phyloP scores from a whole-genome alignment of 2,888 invertebrate species.

The Drosophila monieri region DNA sequence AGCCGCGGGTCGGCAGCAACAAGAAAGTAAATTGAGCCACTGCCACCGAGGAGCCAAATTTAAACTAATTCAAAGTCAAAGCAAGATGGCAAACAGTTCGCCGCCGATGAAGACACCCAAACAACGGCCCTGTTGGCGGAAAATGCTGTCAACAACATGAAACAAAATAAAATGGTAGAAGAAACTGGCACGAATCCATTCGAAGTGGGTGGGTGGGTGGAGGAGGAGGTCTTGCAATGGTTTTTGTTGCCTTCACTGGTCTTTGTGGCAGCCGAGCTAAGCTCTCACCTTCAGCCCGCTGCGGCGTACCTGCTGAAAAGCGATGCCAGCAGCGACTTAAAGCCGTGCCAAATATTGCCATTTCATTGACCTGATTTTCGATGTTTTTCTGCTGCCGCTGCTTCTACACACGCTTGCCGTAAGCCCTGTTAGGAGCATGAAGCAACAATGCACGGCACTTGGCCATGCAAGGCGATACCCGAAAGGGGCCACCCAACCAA shows the following conservation, averaged over 20 bases:
- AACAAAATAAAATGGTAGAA: constrained; percentile 1
- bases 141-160: constrained; percentile 46
- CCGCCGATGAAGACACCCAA: constrained; percentile 27
- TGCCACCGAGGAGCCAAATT: constrained; percentile 48
- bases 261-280: constrained; percentile 1
- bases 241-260: constrained; percentile 33
- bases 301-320: constrained; percentile 44
- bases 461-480: constrained; percentile 69
- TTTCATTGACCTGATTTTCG: constrained; percentile 82
- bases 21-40: constrained; percentile 51
- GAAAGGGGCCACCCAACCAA: constrained; percentile 9
- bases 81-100: constrained; percentile 44
- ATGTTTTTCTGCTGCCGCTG: constrained; percentile 38
- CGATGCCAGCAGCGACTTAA: constrained; percentile 59
- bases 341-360: constrained; percentile 75
- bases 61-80: constrained; percentile 70
- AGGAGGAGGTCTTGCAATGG: constrained; percentile 20
- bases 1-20: constrained; percentile 3
- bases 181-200: constrained; percentile 16
- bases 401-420: constrained; percentile 14
- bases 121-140: constrained; percentile 21
- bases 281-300: constrained; percentile 1
- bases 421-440: constrained; percentile 58
- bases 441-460: constrained; percentile 69
- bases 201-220: constrained; percentile 2